Percentiles rank a stretch among this genome's conserved stretches.
Evolutionary conservation across 1,140 invertebrate species (phyloP).

Genomic region (Sycophila sp.): DNA sequence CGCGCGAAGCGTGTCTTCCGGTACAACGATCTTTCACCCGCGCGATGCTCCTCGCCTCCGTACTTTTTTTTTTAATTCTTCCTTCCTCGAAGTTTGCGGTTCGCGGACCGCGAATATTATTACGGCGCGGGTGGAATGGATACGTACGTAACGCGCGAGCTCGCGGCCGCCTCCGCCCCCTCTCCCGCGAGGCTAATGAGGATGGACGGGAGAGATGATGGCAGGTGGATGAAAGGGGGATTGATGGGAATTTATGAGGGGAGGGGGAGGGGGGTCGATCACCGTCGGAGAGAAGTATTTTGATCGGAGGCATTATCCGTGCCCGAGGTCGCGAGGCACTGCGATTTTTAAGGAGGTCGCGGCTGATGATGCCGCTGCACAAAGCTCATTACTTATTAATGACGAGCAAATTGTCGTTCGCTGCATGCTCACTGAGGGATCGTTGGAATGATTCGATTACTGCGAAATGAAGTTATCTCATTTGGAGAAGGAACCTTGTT

Average conservation of each 20-base stretch:
- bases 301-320: not conserved
- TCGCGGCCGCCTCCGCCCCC: not conserved
- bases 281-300: not conserved
- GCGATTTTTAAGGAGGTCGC: not conserved
- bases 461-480: no score
- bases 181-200: slow-evolving; percentile 16
- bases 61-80: slow-evolving; percentile 8
- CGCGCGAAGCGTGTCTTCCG: slow-evolving; percentile 57
- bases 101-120: not conserved
- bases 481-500: no score
- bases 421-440: no score
- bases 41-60: not conserved
- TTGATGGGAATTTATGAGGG: slow-evolving; percentile 25
- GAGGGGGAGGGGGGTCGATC: not conserved
- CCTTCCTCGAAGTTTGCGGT: not conserved
- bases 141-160: not conserved
- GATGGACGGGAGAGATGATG: slow-evolving; percentile 25
- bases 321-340: not conserved
- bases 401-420: no score
- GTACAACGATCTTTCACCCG: slow-evolving; percentile 55
- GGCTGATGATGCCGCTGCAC: not conserved
- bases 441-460: no score
- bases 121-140: not conserved
- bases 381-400: no score
- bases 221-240: not conserved